Evolutionary conservation across 2,797 vertebrate species (phyloP).

Genomic region (Otolemur crassicaudatus): DNA sequence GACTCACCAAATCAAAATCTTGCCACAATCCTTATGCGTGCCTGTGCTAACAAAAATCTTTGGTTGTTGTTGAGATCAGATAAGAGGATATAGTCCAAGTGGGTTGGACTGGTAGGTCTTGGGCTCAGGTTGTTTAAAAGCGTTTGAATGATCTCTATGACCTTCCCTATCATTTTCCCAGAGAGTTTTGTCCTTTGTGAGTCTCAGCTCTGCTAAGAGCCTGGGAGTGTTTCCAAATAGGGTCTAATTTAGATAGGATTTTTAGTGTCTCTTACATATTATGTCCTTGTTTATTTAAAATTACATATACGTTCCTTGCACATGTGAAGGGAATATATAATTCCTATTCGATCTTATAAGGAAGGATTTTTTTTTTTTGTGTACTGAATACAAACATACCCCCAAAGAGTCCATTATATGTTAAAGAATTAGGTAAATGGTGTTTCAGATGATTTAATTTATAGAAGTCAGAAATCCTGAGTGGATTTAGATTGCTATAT

Average conservation of each 20-base stretch:
- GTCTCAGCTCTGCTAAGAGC: background rate
- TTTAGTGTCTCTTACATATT: background rate
- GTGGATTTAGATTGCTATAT: background rate
- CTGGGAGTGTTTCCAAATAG: background rate
- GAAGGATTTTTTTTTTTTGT: background rate
- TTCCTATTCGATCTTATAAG: background rate
- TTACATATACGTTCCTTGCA: background rate
- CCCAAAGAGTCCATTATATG: background rate
- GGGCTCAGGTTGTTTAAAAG: background rate
- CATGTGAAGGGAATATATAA: background rate
- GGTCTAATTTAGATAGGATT: background rate
- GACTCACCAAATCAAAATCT: background rate
- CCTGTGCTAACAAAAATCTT: background rate
- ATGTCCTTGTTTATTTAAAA: background rate
- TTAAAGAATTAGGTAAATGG: slow-evolving; percentile 29
- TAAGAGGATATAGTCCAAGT: background rate
- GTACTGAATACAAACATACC: background rate
- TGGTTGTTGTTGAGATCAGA: background rate
- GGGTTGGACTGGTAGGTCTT: background rate
- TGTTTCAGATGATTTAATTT: slow-evolving; percentile 45
- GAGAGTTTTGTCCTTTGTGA: background rate
- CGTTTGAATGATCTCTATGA: background rate
- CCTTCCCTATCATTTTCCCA: background rate
- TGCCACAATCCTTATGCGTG: background rate
- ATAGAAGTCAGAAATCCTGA: background rate